Evolutionary conservation across 2,797 vertebrate species (phyloP).

Genomic region (Cyprinella venusta): DNA sequence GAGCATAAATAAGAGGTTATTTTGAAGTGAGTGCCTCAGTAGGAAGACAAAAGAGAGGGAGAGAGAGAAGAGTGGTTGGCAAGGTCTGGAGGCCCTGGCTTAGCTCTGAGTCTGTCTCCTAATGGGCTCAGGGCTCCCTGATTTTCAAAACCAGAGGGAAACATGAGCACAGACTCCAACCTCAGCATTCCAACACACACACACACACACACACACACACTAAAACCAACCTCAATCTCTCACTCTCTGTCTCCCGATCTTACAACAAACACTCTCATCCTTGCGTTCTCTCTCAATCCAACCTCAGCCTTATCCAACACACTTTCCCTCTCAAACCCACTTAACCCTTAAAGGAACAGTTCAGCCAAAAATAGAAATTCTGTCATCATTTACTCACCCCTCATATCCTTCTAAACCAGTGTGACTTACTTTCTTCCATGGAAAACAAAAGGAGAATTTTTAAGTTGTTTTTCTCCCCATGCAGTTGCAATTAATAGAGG

Average conservation of each 20-base stretch:
- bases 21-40: slow-evolving; percentile 48
- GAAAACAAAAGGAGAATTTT: background rate
- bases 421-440: slow-evolving; percentile 1
- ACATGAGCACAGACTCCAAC: slow-evolving; percentile 50
- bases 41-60: slow-evolving; percentile 48
- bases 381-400: slow-evolving; percentile 3
- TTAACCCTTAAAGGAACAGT: slow-evolving; percentile 20
- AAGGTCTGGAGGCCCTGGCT: slow-evolving; percentile 50
- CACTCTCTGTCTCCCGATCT: slow-evolving; percentile 22
- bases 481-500: background rate
- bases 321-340: slow-evolving; percentile 7
- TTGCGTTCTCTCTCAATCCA: background rate
- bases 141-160: slow-evolving; percentile 54
- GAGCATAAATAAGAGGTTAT: slow-evolving; percentile 59
- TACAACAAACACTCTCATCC: slow-evolving; percentile 43
- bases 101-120: slow-evolving; percentile 53
- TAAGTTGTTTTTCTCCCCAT: background rate
- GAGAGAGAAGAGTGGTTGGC: slow-evolving; percentile 34
- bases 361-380: slow-evolving; percentile 20
- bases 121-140: slow-evolving; percentile 47
- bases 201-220: background rate
- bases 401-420: slow-evolving; percentile 9
- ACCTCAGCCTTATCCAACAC: slow-evolving; percentile 1
- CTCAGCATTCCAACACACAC: slow-evolving; percentile 52
- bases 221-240: slow-evolving; percentile 20